Evolutionary conservation across 1,140 invertebrate species (phyloP), one percentile per base, ranked within the genome.

Genomic region (Thaumatotibia leucotreta): DNA sequence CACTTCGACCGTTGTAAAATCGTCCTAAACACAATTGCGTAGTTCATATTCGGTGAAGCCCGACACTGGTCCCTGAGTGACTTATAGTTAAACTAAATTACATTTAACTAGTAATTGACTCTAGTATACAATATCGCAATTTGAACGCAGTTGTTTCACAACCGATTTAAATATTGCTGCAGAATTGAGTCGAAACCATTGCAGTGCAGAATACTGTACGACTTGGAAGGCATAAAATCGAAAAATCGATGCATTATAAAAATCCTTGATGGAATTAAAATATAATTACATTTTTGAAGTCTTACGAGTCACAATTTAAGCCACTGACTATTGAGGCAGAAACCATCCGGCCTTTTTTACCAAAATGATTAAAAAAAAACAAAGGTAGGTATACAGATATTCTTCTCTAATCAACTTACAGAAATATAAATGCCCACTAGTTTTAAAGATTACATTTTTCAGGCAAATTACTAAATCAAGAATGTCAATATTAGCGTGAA

Each of bases 81-180:
- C 52, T 58, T 58, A 58, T 29, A 58, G 52, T 58, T 58, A 58
- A 58, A 58, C 52, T 58, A 14, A 29, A 58, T 31, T 58, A 58
- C n/a, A 58, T 58, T 58, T 29, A 58, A 58, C 52, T 58, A 58
- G 52, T 58, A 58, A 58, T 58, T 58, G 52, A 58, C 52, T 24
- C 52, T 58, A 54, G 23, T 54, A 24, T n/a, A 54, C 50, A 54
- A 54, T 54, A 58, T 58, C 24, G 52, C 52, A 58, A 58, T 58
- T 58, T 58, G 52, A 58, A 58, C n/a, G 24, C 52, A 27, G 52
- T 58, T 29, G 52, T 58, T 27, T 58, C 52, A 58, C 52, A 58
- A 58, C 52, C 52, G 23, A 14, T 5, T 27, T 27, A 58, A 54
- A 27, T 58, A 58, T 58, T 58, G 52, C 52, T n/a, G 29, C 4